Conservation (phyloP, 2,113 vertebrate genomes). For the Microtus ochrogaster region DNA sequence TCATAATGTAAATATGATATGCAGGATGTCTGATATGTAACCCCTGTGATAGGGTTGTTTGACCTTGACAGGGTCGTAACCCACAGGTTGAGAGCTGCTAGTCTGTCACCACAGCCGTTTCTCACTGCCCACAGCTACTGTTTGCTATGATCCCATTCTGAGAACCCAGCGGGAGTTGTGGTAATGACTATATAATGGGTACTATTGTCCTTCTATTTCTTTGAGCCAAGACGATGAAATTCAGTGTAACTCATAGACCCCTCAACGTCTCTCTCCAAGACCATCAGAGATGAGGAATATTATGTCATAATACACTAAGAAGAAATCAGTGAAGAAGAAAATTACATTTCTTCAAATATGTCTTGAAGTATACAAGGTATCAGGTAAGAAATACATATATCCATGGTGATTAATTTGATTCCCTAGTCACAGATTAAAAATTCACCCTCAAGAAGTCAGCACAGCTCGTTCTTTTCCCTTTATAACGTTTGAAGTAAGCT, state of each 20-base stretch:
- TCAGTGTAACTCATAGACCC: not conserved
- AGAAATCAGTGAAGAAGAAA: conserved; percentile 10
- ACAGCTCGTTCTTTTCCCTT: not conserved
- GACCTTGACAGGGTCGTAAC: rapidly evolving
- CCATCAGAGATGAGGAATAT: not conserved
- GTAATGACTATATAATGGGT: not conserved
- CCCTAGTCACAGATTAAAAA: not conserved
- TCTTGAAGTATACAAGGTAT: not conserved
- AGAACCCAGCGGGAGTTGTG: not conserved
- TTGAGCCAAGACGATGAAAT: not conserved
- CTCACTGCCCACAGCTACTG: not conserved
- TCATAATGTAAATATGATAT: not conserved
- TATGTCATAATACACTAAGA: not conserved
- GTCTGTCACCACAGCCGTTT: not conserved
- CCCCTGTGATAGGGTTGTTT: not conserved
- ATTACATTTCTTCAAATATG: not conserved
- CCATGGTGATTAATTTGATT: not conserved
- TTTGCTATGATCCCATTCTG: not conserved
- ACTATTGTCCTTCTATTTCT: not conserved
- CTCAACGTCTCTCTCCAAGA: not conserved
- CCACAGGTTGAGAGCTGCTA: not conserved
- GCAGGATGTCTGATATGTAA: not conserved
- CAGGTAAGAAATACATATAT: not conserved
- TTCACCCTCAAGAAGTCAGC: not conserved
- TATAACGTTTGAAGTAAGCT: not conserved